These are phyloP conservation scores for Ptilodon capucinus DNA, from an alignment of 2,888 invertebrate genomes.

Conservation along the genomic window DNA sequence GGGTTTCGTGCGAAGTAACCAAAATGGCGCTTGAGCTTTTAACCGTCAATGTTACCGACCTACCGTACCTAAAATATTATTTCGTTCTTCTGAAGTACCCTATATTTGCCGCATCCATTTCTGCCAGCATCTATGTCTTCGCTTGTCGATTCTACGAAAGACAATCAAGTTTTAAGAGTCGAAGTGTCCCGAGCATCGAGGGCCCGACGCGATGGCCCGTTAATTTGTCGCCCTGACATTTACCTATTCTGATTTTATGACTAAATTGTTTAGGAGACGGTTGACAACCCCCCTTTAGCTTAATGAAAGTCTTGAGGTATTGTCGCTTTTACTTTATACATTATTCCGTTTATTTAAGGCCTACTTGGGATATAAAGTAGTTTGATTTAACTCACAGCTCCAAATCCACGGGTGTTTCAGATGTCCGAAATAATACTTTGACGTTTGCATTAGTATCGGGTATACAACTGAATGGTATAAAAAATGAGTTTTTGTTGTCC, in stretches of 20 bases:
- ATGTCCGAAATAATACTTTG: too few relatives aligned
- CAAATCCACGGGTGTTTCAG: too few relatives aligned
- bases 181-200: constrained; percentile 44
- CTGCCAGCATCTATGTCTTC: background rate
- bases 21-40: too few relatives aligned
- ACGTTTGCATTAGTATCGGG: too few relatives aligned
- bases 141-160: constrained; percentile 28
- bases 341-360: background rate
- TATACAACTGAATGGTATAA: too few relatives aligned
- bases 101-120: constrained; percentile 24
- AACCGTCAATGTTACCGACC: too few relatives aligned
- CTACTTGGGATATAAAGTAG: background rate
- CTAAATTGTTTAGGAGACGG: constrained; percentile 8
- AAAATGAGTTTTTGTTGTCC: too few relatives aligned
- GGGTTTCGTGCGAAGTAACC: too few relatives aligned
- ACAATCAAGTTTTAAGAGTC: constrained; percentile 59
- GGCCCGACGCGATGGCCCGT: constrained; percentile 27
- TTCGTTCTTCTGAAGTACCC: too few relatives aligned
- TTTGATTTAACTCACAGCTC: too few relatives aligned
- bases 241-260: constrained; percentile 36
- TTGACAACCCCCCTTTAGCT: background rate
- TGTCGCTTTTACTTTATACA: background rate
- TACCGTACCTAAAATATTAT: too few relatives aligned
- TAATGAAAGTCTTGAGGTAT: background rate
- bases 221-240: constrained; percentile 41